A percentile compares a stretch with the other conserved stretches of the same genome.
Evolutionary conservation across 2,113 vertebrate species (phyloP).

Genomic region (Equus przewalskii): DNA sequence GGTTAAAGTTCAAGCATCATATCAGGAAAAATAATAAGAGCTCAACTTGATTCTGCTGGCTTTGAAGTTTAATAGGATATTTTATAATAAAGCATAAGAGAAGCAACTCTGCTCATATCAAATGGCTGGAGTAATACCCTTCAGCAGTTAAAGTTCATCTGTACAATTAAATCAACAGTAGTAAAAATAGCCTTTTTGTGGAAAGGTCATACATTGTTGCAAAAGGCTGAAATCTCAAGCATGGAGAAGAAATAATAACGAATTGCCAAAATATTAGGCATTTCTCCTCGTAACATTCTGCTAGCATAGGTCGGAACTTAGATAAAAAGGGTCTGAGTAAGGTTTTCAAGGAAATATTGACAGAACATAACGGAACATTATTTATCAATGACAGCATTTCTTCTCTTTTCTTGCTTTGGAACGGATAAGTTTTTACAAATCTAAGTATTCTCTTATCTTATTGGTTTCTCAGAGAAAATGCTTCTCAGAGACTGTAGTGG

Average conservation of each 20-base stretch:
- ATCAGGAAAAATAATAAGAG: not conserved
- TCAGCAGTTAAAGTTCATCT: constrained; percentile 84
- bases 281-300: not conserved
- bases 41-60: not conserved
- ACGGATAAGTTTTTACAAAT: not conserved
- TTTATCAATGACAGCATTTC: not conserved
- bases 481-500: not conserved
- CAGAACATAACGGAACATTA: not conserved
- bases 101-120: constrained; percentile 59
- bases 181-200: constrained; percentile 66
- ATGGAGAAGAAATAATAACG: constrained; percentile 67
- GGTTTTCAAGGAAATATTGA: not conserved
- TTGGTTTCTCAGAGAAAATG: not conserved
- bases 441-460: not conserved
- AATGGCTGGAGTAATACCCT: constrained; percentile 66
- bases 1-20: rapidly evolving
- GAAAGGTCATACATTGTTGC: constrained; percentile 78
- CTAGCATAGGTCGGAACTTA: not conserved
- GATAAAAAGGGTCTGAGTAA: not conserved
- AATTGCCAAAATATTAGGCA: constrained; percentile 40
- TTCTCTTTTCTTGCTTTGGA: not conserved
- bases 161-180: constrained; percentile 82
- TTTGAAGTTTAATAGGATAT: constrained; percentile 66
- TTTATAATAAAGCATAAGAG: constrained; percentile 56
- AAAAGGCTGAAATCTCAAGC: constrained; percentile 60